Evolutionary conservation across 2,113 vertebrate species (phyloP).

Genomic region (Corythornis cristatus): DNA sequence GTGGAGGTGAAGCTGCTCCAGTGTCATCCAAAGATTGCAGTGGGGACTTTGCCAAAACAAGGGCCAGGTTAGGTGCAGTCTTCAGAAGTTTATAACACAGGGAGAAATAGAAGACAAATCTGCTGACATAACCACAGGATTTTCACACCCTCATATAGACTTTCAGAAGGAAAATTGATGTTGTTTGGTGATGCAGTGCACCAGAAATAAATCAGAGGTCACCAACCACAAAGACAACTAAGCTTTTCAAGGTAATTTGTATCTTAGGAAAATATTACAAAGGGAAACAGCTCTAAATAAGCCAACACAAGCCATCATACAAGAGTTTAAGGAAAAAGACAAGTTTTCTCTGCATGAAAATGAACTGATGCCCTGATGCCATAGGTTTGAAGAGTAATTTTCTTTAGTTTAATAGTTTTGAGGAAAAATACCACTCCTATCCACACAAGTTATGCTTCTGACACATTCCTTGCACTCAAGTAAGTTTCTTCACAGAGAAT

Average conservation of each 20-base stretch:
- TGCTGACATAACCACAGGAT: background rate
- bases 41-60: constrained; percentile 44
- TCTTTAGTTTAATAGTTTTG: background rate
- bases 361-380: background rate
- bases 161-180: background rate
- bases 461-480: background rate
- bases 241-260: background rate
- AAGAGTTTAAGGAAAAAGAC: background rate
- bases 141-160: background rate
- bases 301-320: background rate
- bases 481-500: background rate
- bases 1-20: constrained; percentile 10
- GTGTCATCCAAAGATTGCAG: background rate
- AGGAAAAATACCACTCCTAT: background rate
- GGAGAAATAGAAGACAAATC: background rate
- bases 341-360: background rate
- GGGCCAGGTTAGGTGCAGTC: constrained; percentile 3
- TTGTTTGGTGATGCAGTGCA: background rate
- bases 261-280: background rate
- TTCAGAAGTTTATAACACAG: background rate
- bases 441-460: background rate
- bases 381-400: background rate
- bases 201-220: background rate
- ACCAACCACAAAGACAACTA: background rate
- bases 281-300: background rate